A percentile compares a stretch with the other conserved stretches of the same genome.
phyloP scores from a whole-genome alignment of 2,797 vertebrate species.

The Poecilia picta region DNA sequence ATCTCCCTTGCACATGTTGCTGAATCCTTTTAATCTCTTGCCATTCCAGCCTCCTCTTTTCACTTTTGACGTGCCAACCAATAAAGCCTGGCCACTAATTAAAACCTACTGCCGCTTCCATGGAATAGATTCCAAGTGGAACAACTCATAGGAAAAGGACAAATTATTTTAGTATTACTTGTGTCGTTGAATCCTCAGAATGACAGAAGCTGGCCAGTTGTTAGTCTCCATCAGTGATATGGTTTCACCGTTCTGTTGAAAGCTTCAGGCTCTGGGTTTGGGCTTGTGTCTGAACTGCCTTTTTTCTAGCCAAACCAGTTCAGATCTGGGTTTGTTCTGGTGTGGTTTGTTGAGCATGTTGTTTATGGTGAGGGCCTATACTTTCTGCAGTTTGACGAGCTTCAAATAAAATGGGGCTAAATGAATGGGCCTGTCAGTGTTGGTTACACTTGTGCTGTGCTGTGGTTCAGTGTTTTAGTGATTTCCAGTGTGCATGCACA shows the following conservation, averaged over 20 bases:
- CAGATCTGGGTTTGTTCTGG: slow-evolving; percentile 76
- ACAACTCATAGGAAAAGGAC: slow-evolving; percentile 67
- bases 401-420: slow-evolving; percentile 82
- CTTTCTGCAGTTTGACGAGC: slow-evolving; percentile 80
- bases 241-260: slow-evolving; percentile 49
- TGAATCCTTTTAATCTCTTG: slow-evolving; percentile 72
- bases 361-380: slow-evolving; percentile 81
- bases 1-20: slow-evolving; percentile 63
- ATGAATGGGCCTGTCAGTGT: slow-evolving; percentile 80
- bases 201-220: slow-evolving; percentile 49
- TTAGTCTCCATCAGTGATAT: slow-evolving; percentile 33
- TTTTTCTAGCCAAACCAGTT: slow-evolving; percentile 61
- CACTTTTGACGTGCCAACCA: slow-evolving; percentile 79
- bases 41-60: slow-evolving; percentile 71
- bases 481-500: slow-evolving; percentile 43
- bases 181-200: slow-evolving; percentile 67
- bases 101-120: slow-evolving; percentile 74
- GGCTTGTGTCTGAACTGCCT: slow-evolving; percentile 44
- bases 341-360: slow-evolving; percentile 85
- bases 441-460: slow-evolving; percentile 72
- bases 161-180: slow-evolving; percentile 66
- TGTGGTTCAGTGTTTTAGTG: slow-evolving; percentile 66
- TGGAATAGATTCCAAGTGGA: slow-evolving; percentile 59
- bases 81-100: slow-evolving; percentile 79
- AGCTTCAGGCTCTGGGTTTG: slow-evolving; percentile 57